Percentiles rank a stretch among this genome's conserved stretches.
Conservation (phyloP, 2,113 vertebrate species). For the Dipodomys merriami region DNA sequence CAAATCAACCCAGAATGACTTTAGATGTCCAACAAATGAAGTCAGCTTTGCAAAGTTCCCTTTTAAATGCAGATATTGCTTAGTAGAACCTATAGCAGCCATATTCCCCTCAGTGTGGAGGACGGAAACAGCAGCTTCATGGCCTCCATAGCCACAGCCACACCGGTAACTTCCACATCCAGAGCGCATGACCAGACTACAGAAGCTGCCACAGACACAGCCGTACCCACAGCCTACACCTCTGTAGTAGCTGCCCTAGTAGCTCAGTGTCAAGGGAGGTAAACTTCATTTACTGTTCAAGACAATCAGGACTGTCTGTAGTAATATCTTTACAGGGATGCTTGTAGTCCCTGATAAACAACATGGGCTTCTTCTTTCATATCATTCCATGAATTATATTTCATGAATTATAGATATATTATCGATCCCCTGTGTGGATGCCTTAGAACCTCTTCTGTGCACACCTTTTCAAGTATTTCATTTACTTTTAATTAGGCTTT, state of each 20-base stretch:
- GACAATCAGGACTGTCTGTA: background rate
- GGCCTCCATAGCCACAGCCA: background rate
- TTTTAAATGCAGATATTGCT: background rate
- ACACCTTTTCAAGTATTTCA: background rate
- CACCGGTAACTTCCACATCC: background rate
- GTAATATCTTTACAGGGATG: accelerated
- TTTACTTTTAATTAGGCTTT: background rate
- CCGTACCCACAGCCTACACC: background rate
- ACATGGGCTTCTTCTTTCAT: background rate
- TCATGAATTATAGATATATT: background rate
- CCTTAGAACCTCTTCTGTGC: background rate
- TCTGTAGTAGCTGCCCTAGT: background rate
- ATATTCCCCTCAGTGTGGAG: background rate
- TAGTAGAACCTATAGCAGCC: background rate
- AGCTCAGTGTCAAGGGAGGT: background rate
- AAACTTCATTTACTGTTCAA: background rate
- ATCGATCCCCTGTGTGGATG: background rate
- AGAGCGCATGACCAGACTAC: background rate
- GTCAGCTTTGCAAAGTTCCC: background rate
- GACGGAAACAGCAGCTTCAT: background rate
- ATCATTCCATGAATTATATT: background rate
- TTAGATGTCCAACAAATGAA: background rate
- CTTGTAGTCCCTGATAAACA: background rate
- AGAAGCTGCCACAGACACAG: background rate
- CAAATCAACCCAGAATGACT: background rate